A percentile compares a stretch with the other conserved stretches of the same genome.
These are phyloP conservation scores for Drosophila nigrodunni DNA, from an alignment of 1,140 invertebrate species.

Conservation along the genomic window DNA sequence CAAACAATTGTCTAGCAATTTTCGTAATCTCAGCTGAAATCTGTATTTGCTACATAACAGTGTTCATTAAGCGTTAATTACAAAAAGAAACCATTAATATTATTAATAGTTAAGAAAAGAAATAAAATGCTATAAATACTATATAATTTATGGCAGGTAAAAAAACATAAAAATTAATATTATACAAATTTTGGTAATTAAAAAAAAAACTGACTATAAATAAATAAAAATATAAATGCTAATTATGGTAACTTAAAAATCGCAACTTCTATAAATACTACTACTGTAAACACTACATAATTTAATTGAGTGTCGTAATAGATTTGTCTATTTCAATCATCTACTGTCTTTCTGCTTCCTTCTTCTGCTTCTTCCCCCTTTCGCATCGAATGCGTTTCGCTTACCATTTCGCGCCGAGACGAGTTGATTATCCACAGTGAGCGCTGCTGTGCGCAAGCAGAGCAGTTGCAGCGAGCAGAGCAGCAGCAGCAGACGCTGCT, in stretches of 20 bases:
- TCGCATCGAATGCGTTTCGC: not conserved
- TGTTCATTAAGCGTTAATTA: constrained; percentile 15
- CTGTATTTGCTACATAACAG: not conserved
- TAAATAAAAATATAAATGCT: too few species aligned
- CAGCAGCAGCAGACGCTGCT: constrained; percentile 36
- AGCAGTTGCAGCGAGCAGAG: constrained; percentile 38
- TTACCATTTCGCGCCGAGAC: constrained; percentile 83
- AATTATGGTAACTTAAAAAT: too few species aligned
- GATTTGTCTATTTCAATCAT: not conserved
- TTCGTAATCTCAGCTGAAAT: not conserved
- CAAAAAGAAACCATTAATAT: too few species aligned
- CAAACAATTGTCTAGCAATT: not conserved
- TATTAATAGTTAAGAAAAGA: too few species aligned
- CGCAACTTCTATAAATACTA: not conserved
- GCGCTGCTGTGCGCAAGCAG: constrained; percentile 27
- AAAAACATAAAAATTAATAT: too few species aligned
- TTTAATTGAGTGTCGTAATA: constrained; percentile 6
- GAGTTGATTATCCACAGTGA: constrained; percentile 82
- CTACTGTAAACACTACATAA: constrained; percentile 11
- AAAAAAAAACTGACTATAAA: too few species aligned
- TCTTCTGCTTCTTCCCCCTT: not conserved
- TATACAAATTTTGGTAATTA: too few species aligned
- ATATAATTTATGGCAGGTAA: constrained; percentile 1
- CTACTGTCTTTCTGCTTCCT: too few species aligned
- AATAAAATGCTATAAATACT: not conserved